These are phyloP conservation scores for human DNA, from an alignment of 2,113 vertebrate genomes.

Conservation along the genomic window DNA sequence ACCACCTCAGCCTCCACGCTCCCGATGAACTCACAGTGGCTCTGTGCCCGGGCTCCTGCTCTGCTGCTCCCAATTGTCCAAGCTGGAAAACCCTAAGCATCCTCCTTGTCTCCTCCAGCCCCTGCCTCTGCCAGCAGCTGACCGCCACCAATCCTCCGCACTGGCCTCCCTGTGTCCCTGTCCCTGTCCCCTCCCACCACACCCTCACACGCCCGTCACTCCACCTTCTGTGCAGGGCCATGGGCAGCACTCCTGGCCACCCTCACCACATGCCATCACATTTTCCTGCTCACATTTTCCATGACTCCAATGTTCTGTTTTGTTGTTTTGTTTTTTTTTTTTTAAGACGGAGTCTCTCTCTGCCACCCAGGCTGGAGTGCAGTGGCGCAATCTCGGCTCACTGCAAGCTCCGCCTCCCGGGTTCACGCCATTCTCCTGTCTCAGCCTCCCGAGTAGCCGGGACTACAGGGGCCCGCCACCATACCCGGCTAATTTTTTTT, in stretches of 20 bases:
- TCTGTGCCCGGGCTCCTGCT: not conserved
- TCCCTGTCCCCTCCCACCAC: not conserved
- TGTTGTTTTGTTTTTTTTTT: not conserved
- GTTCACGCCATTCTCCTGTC: too few relatives aligned
- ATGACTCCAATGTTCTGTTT: too few relatives aligned
- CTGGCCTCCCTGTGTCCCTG: too few relatives aligned
- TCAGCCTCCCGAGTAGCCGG: too few relatives aligned
- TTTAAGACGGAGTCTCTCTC: too few relatives aligned
- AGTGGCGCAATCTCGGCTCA: rapidly evolving
- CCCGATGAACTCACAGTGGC: rapidly evolving
- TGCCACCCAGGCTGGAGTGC: too few relatives aligned
- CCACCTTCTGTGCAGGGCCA: not conserved
- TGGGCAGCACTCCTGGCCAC: too few relatives aligned
- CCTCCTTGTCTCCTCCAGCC: too few relatives aligned
- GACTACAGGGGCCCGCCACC: too few relatives aligned
- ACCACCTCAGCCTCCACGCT: not conserved
- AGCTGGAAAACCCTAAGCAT: rapidly evolving
- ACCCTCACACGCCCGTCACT: rapidly evolving
- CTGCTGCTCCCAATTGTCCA: not conserved
- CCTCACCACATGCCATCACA: not conserved
- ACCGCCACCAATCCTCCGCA: too few relatives aligned
- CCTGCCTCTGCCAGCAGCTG: not conserved
- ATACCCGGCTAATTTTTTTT: too few relatives aligned
- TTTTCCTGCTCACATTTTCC: not conserved
- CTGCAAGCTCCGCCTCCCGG: too few relatives aligned